Conservation (phyloP, 2,797 vertebrate genomes). For the Hyperoplus immaculatus region DNA sequence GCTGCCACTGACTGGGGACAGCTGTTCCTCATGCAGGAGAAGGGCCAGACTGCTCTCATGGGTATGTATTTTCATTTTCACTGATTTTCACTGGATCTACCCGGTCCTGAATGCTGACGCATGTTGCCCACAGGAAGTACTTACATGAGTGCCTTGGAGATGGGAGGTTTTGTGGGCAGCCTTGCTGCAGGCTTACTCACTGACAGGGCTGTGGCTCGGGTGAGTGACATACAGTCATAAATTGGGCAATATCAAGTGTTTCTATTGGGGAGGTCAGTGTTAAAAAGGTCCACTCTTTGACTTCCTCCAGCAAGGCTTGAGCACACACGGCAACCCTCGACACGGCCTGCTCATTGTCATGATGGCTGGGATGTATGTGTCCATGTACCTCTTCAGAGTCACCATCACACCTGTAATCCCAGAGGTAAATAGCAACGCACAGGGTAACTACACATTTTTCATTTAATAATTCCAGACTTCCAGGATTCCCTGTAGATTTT, state of each 20-base stretch:
- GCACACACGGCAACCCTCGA: conserved; percentile 92
- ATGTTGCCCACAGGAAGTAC: conserved; percentile 89
- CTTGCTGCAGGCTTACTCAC: conserved; percentile 94
- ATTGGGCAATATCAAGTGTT: neutral
- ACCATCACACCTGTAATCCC: conserved; percentile 90
- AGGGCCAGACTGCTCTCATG: conserved; percentile 93
- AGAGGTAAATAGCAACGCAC: conserved; percentile 83
- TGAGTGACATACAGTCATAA: conserved; percentile 75
- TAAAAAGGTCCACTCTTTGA: conserved; percentile 2
- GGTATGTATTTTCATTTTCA: conserved; percentile 75
- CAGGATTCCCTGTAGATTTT: too few species aligned
- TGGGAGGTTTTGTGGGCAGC: conserved; percentile 95
- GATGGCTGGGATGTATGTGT: conserved; percentile 95
- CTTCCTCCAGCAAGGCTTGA: conserved; percentile 86
- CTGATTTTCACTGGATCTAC: neutral
- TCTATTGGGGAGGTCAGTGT: neutral
- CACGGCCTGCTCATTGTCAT: conserved; percentile 92
- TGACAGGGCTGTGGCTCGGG: conserved; percentile 94
- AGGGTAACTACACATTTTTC: too few species aligned
- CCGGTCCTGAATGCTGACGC: conserved; percentile 30
- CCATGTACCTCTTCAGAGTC: conserved; percentile 96
- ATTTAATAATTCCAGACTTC: too few species aligned
- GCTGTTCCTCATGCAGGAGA: conserved; percentile 98
- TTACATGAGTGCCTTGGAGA: conserved; percentile 97
- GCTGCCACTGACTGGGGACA: conserved; percentile 99